Evolutionary conservation across 2,113 vertebrate genomes (phyloP), one percentile per base, ranked within the genome.

Genomic region (Hypomesus transpacificus): DNA sequence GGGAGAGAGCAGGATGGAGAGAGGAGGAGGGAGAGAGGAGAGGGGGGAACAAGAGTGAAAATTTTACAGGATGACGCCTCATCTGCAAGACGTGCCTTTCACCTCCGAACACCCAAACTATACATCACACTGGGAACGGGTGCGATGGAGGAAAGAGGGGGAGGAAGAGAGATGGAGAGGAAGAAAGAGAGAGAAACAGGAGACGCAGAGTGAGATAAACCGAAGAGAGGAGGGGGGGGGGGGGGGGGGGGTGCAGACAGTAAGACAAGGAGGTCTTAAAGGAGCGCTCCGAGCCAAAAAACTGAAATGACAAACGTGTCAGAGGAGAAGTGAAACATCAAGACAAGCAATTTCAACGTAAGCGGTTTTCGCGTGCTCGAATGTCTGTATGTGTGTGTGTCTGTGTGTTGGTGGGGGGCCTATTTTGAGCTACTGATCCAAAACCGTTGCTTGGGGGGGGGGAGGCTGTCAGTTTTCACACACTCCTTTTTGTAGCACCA

Each of bases 221-320:
- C n/a, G 39, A 6, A 64, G 31, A 28, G 5, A 64, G 39, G 39
- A 46, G 1, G 39, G 2, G 6, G 39, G 11, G 39, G 6, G 22
- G 9, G 75, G 68, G 70, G 14, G 79, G 82, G 69, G 78, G 73
- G 52, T 66, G 75, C 16, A 66, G 77, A 76, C 79, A 62, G 75
- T 70, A 66, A 20, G 17, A 80, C 64, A 81, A 75, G 73, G 69
- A 81, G 76, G 76, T 82, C 60, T 82, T 73, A 75, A 85, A 86
- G 72, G 62, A 75, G 71, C 56, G 22, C 68, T 83, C 82, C 80
- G 75, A 85, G 84, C 66, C 65, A 70, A 77, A 78, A 56, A 9
- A 20, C 73, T 51, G 80, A 84, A 80, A 81, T 75, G 85, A 87
- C 78, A 84, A 87, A 83, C 80, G 74, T 68, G 71, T 67, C 28